phyloP scores from a whole-genome alignment of 2,797 vertebrate genomes.

The Mareca strepera region DNA sequence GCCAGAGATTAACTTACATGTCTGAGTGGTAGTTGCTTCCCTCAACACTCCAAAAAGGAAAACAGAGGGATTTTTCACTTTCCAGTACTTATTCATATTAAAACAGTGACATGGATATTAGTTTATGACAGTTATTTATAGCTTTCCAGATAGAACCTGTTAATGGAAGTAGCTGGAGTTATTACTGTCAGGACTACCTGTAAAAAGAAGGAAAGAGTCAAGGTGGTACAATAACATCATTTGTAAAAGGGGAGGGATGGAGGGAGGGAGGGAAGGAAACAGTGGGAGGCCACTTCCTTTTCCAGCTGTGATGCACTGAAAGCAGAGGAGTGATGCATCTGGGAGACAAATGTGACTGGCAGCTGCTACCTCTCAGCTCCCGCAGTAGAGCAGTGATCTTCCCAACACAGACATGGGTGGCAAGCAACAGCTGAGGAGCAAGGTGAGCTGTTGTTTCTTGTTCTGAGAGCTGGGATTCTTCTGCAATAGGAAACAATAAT shows the following conservation, averaged over 20 bases:
- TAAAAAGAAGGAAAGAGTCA: not conserved
- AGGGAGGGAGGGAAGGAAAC: not conserved
- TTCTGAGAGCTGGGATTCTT: not conserved
- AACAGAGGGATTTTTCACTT: not conserved
- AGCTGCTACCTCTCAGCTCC: not conserved
- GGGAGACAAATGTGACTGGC: not conserved
- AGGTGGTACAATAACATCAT: not conserved
- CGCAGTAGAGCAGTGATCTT: not conserved
- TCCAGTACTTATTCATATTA: not conserved
- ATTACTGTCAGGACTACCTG: not conserved
- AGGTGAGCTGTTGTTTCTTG: not conserved
- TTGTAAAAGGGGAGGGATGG: not conserved
- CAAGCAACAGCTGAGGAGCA: not conserved
- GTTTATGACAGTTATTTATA: not conserved
- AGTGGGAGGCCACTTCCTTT: not conserved
- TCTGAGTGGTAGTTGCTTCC: not conserved
- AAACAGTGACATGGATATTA: not conserved
- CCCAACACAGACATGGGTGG: not conserved
- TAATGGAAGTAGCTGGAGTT: not conserved
- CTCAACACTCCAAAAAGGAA: not conserved
- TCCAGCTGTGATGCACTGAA: not conserved
- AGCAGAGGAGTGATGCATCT: not conserved
- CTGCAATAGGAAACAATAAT: not conserved
- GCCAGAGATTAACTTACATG: not conserved
- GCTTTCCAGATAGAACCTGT: not conserved